Conservation (phyloP, 2,888 invertebrate species). For the Spicauda simplicius region DNA sequence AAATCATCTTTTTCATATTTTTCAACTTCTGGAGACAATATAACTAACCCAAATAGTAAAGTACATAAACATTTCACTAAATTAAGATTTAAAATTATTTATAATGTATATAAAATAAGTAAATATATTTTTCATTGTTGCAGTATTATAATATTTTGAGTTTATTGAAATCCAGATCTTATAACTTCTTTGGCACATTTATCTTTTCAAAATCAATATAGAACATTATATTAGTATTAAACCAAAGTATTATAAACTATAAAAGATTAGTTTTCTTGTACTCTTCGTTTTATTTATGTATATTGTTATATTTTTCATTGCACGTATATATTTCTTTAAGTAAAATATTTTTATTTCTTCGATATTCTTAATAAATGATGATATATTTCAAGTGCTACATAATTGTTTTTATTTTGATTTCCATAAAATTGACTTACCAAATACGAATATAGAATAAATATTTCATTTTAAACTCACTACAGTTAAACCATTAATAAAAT, state of each 20-base stretch:
- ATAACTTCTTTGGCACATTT: neutral
- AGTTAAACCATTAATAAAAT: neutral
- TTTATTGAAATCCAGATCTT: no score
- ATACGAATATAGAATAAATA: neutral
- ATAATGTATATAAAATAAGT: neutral
- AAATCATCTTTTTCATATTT: neutral
- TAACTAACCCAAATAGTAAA: slow-evolving; percentile 4
- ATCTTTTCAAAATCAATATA: neutral
- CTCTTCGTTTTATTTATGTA: no score
- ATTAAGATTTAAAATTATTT: neutral
- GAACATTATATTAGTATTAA: no score
- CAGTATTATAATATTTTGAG: neutral
- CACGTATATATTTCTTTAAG: no score
- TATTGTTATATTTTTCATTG: no score
- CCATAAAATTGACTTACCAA: neutral
- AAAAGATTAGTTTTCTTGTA: no score
- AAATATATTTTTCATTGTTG: neutral
- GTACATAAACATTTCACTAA: neutral
- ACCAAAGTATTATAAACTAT: no score
- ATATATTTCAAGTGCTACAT: neutral
- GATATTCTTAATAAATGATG: no score
- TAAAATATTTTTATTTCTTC: no score
- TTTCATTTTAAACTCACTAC: neutral
- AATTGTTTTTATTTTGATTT: neutral
- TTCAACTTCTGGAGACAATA: neutral